Base-by-base conservation (phyloP, 2,113 vertebrate genomes). In the Drymodes brunneopygia region DNA sequence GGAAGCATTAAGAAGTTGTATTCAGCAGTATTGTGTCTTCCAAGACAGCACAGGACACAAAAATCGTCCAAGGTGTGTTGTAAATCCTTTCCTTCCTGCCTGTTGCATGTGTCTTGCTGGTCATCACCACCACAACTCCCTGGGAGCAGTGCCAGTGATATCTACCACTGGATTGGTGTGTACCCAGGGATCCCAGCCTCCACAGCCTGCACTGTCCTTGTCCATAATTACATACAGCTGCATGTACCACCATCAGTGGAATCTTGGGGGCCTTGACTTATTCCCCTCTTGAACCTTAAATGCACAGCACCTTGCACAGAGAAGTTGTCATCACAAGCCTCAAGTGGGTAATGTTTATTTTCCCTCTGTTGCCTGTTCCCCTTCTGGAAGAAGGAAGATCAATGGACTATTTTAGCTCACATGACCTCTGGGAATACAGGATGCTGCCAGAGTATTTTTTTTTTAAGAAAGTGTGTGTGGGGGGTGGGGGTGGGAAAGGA, bases 321-420 rank as follows among this genome's bases (percentile, higher is more conserved):
- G 28, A 27, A 35, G 44, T 81, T 66, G 67, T 47, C 1, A 0
- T 83, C 62, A 35, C 15, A 42, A 33, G 27, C 66, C 86, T 82
- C 94, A 84, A 69, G 73, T 65, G 88, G 77, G 27, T 47, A 56
- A 75, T 75, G 88, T 67, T 93, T 91, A 80, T 94, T 90, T 87
- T 94, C 58, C 77, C 75, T 95, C 91, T 81, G 51, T 92, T 86
- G 71, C 57, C 69, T 78, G 40, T 87, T 92, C 69, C 36, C 53
- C 38, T 93, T 85, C 90, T 40, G 53, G 88, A 88, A 91, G 91
- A 93, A 91, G 86, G 80, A 89, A 84, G 95, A 97, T 98, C 96
- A 97, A 97, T 95, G 94, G 90, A 88, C 85, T 93, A 29, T 96
- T 96, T 95, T 92, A 77, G 94, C 89, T 97, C 95, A 85, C 91